These are phyloP conservation scores for Brachyhypopomus gauderio DNA, from an alignment of 2,113 vertebrate genomes.

Conservation along the genomic window DNA sequence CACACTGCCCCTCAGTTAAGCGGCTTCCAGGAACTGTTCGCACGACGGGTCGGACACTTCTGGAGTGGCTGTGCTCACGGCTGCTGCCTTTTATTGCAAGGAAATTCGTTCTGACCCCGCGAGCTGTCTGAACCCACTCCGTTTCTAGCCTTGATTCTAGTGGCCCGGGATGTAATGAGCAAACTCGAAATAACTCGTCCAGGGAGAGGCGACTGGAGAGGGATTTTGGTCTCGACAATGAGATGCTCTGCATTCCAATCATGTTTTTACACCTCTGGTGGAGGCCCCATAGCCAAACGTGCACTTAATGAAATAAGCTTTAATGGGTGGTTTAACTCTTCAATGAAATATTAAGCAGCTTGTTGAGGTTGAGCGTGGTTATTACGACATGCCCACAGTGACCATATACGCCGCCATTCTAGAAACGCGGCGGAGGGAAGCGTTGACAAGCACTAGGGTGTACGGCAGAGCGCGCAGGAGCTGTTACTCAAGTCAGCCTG, in stretches of 20 bases:
- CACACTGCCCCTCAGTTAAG: conserved; percentile 4
- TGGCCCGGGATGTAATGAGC: conserved; percentile 41
- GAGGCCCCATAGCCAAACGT: neutral
- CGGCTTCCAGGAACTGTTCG: conserved; percentile 45
- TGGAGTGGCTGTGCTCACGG: conserved; percentile 54
- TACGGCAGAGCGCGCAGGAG: neutral
- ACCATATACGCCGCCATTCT: conserved; percentile 19
- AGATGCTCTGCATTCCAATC: conserved; percentile 15
- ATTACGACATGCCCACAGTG: conserved; percentile 35
- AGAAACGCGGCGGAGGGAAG: conserved; percentile 13
- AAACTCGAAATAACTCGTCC: conserved; percentile 49
- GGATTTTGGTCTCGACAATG: neutral
- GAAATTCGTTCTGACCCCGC: conserved; percentile 63
- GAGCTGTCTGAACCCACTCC: conserved; percentile 61
- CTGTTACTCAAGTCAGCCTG: conserved; percentile 19
- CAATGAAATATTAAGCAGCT: conserved; percentile 41
- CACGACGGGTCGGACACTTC: conserved; percentile 57
- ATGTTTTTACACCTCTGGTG: neutral
- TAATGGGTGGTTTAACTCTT: conserved; percentile 42
- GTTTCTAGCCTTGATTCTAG: conserved; percentile 51
- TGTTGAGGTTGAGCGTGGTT: conserved; percentile 43
- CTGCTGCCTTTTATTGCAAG: conserved; percentile 49
- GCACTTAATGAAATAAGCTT: conserved; percentile 21
- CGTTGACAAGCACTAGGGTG: neutral
- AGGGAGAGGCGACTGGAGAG: conserved; percentile 22